Percentiles rank a stretch among this genome's conserved stretches.
Conservation (phyloP, 2,113 vertebrate species). For the Xiphophorus hellerii region DNA sequence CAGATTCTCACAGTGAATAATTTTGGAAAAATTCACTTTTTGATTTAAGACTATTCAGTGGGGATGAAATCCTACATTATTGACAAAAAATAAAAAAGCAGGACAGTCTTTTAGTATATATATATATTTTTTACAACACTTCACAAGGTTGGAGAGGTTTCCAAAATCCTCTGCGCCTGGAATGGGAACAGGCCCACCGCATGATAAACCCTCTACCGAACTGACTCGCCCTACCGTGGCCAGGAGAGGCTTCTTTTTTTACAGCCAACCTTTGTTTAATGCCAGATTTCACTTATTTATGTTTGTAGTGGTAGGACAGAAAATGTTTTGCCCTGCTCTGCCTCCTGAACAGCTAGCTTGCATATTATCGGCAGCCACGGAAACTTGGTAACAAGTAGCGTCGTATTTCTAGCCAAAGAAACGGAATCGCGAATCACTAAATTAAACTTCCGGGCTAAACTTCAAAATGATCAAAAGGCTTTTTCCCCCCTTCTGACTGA, state of each 20-base stretch:
- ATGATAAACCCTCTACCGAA: background rate
- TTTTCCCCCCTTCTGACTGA: background rate
- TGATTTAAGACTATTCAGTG: background rate
- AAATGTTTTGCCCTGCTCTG: background rate
- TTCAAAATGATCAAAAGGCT: too few species aligned
- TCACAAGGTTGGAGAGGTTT: background rate
- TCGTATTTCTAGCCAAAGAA: too few species aligned
- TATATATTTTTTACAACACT: background rate
- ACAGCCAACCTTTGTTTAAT: too few species aligned
- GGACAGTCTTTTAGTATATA: background rate
- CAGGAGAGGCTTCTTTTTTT: too few species aligned
- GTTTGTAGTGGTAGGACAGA: background rate
- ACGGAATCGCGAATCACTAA: too few species aligned
- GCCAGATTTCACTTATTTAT: too few species aligned
- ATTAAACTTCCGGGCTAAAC: too few species aligned
- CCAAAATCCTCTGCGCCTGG: background rate
- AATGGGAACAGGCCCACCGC: background rate
- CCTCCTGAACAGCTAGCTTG: background rate
- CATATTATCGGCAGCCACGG: background rate
- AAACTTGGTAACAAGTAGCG: background rate
- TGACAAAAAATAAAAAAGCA: background rate
- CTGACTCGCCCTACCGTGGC: background rate
- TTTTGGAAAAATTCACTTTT: background rate
- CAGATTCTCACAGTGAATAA: background rate
- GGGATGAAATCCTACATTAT: too few species aligned